Base-by-base conservation (phyloP, 2,888 invertebrate genomes). In the Erebia palarica region DNA sequence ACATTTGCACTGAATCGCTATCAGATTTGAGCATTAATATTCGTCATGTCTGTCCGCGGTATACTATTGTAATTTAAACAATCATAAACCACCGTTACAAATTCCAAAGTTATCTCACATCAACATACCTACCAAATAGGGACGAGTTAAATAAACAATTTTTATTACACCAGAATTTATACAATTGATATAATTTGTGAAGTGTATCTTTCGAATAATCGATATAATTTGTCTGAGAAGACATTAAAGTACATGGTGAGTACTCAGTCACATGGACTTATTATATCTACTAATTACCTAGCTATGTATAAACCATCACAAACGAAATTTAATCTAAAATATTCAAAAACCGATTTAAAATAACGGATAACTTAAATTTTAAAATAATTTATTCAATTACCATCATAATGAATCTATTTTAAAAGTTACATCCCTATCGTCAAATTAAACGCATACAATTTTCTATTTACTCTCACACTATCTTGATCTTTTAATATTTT, bases 401-500 rank as follows among this genome's bases (percentile, higher is more conserved):
- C 7, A 36, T 36, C 36, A 3, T 47, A 3, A 55, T 9, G 16
- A 55, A 10, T 11, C 16, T 3, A 55, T 55, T 18, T 16, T 16
- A 9, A 8, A 16, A 9, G n/a, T 55, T 3, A 55, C 55, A 55
- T 18, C 55, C 55, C 55, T 55, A 18, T 3, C 7, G 66, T 49
- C 44, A 59, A 67, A 71, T 67, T 69, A 44, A 64, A 69, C 57
- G 11, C 59, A 51, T 14, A 60, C 67, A 44, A 60, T 61, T 55
- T 57, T 60, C 57, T 69, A 58, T 71, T 73, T 71, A 69, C 67
- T 65, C 66, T 63, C 51, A 75, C 79, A 77, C 78, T 85, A 88
- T 88, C 88, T 88, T 74, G 80, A 88, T 88, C 88, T 86, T 75
- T 80, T 79, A 83, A 87, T 85, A 84, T 82, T 81, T 82, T 82